A percentile compares a stretch with the other conserved stretches of the same genome.
Evolutionary conservation across 2,888 invertebrate genomes (phyloP).

Genomic region (Tinea pellionella): DNA sequence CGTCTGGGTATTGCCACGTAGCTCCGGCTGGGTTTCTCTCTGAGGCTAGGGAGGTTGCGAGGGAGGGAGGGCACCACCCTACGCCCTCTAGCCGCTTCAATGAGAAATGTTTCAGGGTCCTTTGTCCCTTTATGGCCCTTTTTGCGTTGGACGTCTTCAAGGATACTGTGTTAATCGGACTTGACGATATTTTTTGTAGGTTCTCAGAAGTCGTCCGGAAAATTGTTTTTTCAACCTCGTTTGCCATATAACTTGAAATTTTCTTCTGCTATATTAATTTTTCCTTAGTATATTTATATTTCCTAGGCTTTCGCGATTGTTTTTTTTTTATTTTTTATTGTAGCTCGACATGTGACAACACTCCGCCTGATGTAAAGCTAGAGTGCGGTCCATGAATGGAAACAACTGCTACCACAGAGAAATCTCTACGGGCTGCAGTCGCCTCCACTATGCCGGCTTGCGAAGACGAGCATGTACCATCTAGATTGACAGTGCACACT

Average conservation of each 20-base stretch:
- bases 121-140: constrained; percentile 57
- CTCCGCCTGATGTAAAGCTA: too few species aligned
- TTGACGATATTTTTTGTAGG: constrained; percentile 41
- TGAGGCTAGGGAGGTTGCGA: constrained; percentile 15
- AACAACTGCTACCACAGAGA: too few species aligned
- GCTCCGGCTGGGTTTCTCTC: constrained; percentile 17
- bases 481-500: too few species aligned
- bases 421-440: too few species aligned
- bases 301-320: too few species aligned
- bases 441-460: too few species aligned
- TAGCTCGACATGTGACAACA: too few species aligned
- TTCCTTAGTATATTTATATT: not conserved
- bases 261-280: constrained; percentile 8
- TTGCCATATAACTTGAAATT: constrained; percentile 21
- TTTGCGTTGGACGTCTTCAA: constrained; percentile 62
- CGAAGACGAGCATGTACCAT: too few species aligned
- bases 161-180: constrained; percentile 66
- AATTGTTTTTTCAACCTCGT: constrained; percentile 30
- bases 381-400: too few species aligned
- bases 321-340: too few species aligned
- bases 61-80: constrained; percentile 18
- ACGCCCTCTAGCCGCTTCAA: constrained; percentile 35
- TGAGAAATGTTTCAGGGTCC: constrained; percentile 62
- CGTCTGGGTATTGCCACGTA: not conserved
- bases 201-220: constrained; percentile 35